A percentile compares a stretch with the other conserved stretches of the same genome.
phyloP scores from a whole-genome alignment of 2,113 vertebrate genomes.

The Axis porcinus region DNA sequence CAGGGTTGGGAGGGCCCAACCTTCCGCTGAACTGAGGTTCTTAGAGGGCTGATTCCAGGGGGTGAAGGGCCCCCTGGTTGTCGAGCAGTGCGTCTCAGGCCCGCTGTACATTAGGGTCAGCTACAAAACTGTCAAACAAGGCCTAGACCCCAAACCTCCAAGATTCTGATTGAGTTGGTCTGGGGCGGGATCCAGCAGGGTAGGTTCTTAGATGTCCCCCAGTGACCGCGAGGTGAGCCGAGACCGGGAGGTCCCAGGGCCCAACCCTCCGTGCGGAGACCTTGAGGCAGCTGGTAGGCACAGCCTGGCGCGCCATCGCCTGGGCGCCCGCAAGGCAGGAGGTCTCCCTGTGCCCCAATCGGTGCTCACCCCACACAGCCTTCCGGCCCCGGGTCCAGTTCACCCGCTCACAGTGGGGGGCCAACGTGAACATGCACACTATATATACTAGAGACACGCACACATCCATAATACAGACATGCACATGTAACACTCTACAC shows the following conservation, averaged over 20 bases:
- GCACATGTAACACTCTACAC: background rate
- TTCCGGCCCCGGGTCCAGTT: rapidly evolving
- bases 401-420: rapidly evolving
- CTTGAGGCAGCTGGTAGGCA: too few relatives aligned
- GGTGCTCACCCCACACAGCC: rapidly evolving
- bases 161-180: background rate
- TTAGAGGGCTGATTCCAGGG: background rate
- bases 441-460: background rate
- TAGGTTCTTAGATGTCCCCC: background rate
- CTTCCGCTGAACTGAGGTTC: background rate
- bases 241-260: background rate
- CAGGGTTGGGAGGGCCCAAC: rapidly evolving
- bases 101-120: background rate
- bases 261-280: background rate
- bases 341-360: too few relatives aligned
- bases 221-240: background rate
- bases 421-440: background rate
- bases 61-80: background rate
- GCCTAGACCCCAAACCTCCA: too few relatives aligned
- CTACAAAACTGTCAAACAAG: background rate
- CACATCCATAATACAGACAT: too few relatives aligned
- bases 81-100: background rate
- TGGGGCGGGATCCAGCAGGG: background rate
- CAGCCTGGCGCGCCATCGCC: rapidly evolving
- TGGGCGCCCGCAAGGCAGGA: too few relatives aligned